Conservation (phyloP, 2,113 vertebrate species). For the Otolemur garnettii region DNA sequence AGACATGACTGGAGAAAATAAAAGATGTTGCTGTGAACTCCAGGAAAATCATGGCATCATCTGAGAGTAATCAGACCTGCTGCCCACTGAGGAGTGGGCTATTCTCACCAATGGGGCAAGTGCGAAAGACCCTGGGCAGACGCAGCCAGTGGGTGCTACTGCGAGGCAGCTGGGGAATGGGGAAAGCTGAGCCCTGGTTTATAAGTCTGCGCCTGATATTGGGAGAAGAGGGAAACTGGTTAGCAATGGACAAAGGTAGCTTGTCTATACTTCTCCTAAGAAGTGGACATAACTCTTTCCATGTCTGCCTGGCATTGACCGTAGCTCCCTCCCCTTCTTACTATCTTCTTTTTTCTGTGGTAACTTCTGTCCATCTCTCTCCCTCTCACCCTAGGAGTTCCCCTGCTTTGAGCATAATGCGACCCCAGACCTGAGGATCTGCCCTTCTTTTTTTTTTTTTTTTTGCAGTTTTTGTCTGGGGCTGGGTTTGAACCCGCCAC, state of each 20-base stretch:
- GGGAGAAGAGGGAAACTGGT: not conserved
- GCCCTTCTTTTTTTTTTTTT: not conserved
- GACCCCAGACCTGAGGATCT: not conserved
- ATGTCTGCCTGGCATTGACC: not conserved
- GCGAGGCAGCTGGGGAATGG: slow-evolving; percentile 78
- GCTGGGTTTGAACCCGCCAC: too few relatives aligned
- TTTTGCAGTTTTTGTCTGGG: too few relatives aligned
- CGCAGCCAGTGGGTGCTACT: slow-evolving; percentile 88
- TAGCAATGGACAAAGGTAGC: not conserved
- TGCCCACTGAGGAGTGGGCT: slow-evolving; percentile 92
- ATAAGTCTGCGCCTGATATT: slow-evolving; percentile 84
- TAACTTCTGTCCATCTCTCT: not conserved
- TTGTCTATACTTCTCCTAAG: not conserved
- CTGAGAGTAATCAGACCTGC: slow-evolving; percentile 86
- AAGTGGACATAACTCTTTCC: not conserved
- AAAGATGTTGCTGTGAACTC: not conserved
- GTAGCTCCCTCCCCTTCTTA: not conserved
- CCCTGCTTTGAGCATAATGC: not conserved
- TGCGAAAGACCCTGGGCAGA: slow-evolving; percentile 89
- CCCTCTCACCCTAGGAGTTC: not conserved
- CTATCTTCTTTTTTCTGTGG: not conserved
- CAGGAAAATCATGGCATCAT: not conserved
- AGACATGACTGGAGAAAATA: not conserved
- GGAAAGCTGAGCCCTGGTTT: slow-evolving; percentile 85
- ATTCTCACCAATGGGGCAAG: slow-evolving; percentile 89